Percentiles rank a stretch among this genome's conserved stretches.
Conservation (phyloP, 1,140 invertebrate species). For the Eufriesea mexicana region DNA sequence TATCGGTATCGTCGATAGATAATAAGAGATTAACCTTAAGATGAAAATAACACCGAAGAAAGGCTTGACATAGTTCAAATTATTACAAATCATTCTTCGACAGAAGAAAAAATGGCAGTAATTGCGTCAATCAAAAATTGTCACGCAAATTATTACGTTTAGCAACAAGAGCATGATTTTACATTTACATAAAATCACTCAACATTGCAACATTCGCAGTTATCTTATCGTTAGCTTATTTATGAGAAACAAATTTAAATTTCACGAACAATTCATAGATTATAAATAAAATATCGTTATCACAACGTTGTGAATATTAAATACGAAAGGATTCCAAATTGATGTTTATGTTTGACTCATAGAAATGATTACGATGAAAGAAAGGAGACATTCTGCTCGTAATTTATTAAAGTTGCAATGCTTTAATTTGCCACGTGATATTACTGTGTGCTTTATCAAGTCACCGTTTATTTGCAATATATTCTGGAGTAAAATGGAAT, state of each 20-base stretch:
- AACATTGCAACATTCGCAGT: background rate
- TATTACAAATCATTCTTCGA: background rate
- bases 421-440: conserved; percentile 25
- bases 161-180: no score
- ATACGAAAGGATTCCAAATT: background rate
- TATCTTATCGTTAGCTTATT: background rate
- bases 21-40: conserved; percentile 29
- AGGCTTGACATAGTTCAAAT: conserved; percentile 5
- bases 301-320: background rate
- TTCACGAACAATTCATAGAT: background rate
- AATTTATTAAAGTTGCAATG: background rate
- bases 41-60: conserved; percentile 20
- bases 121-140: no score
- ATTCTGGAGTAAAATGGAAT: conserved; percentile 27
- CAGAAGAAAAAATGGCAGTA: background rate
- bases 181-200: background rate
- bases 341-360: background rate
- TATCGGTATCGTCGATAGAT: conserved; percentile 11
- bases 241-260: background rate
- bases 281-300: background rate
- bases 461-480: conserved; percentile 38
- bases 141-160: no score
- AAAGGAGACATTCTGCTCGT: background rate
- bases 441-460: conserved; percentile 9
- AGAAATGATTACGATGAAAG: background rate